These are phyloP conservation scores for Saguinus midas DNA, from an alignment of 2,113 vertebrate species.

Conservation along the genomic window DNA sequence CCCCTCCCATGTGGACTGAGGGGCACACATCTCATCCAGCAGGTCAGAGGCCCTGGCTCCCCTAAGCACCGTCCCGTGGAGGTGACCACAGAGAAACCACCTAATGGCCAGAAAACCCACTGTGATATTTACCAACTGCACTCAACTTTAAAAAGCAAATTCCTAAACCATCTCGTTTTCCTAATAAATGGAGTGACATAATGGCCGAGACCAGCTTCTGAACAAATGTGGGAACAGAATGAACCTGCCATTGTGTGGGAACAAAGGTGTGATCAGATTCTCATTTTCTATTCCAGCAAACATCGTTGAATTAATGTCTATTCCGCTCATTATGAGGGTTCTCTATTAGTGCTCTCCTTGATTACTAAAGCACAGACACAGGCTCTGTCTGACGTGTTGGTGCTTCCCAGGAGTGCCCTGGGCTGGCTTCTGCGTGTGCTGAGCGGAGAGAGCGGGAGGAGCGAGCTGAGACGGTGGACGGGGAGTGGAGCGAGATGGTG, in stretches of 20 bases:
- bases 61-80: not conserved
- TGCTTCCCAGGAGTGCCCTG: constrained; percentile 48
- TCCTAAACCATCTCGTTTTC: constrained; percentile 68
- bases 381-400: constrained; percentile 63
- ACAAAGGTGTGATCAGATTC: constrained; percentile 82
- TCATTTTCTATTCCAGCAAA: constrained; percentile 82
- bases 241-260: constrained; percentile 74
- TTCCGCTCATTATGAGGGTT: constrained; percentile 77
- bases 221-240: constrained; percentile 74
- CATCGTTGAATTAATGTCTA: constrained; percentile 79
- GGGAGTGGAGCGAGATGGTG: accelerated
- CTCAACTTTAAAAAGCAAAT: constrained; percentile 66
- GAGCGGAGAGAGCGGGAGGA: not conserved
- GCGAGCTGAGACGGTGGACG: accelerated
- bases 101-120: constrained; percentile 66
- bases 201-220: constrained; percentile 62
- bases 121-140: constrained; percentile 54
- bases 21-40: accelerated
- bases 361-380: constrained; percentile 81
- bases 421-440: constrained; percentile 29
- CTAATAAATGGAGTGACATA: constrained; percentile 66
- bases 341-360: constrained; percentile 81
- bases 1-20: not conserved
- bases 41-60: not conserved
- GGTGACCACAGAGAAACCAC: constrained; percentile 38